Evolutionary conservation across 1,140 invertebrate genomes (phyloP).

Genomic region (Drosophila albomicans): DNA sequence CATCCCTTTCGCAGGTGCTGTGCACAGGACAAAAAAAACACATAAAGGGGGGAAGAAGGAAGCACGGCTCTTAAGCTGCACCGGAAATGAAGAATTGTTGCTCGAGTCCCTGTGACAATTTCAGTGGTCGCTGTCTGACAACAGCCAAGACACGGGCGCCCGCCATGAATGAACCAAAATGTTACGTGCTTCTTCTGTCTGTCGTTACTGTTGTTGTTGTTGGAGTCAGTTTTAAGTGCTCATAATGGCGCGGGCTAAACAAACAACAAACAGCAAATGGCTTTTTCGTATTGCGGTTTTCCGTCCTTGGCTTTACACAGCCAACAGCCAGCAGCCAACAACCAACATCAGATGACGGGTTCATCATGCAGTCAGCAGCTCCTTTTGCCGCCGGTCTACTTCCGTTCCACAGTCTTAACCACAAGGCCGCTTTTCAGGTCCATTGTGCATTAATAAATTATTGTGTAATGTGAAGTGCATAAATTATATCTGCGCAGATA

Average conservation of each 20-base stretch:
- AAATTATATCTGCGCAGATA: conserved; percentile 44
- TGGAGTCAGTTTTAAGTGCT: conserved; percentile 58
- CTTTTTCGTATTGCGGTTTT: conserved; percentile 74
- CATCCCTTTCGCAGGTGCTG: neutral
- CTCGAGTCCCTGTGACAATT: conserved; percentile 66
- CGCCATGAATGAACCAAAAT: conserved; percentile 56
- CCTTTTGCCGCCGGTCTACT: conserved; percentile 40
- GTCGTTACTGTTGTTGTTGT: neutral
- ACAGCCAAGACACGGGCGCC: conserved; percentile 45
- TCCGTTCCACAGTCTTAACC: conserved; percentile 58
- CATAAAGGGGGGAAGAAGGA: conserved; percentile 49
- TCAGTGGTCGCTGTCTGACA: conserved; percentile 47
- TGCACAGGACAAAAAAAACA: neutral
- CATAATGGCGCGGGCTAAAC: conserved; percentile 40
- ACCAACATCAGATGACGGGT: conserved; percentile 23
- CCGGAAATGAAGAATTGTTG: conserved; percentile 81
- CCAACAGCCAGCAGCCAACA: neutral
- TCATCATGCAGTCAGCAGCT: conserved; percentile 33
- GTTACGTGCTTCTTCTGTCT: conserved; percentile 15
- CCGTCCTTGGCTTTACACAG: conserved; percentile 34
- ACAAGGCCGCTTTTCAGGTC: conserved; percentile 49
- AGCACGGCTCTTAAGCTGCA: conserved; percentile 75
- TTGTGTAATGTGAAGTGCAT: conserved; percentile 61
- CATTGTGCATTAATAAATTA: conserved; percentile 70
- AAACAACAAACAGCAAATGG: conserved; percentile 61